Percentiles rank a stretch among this genome's conserved stretches.
Evolutionary conservation across 2,888 invertebrate genomes (phyloP).

Genomic region (Bibio marci): DNA sequence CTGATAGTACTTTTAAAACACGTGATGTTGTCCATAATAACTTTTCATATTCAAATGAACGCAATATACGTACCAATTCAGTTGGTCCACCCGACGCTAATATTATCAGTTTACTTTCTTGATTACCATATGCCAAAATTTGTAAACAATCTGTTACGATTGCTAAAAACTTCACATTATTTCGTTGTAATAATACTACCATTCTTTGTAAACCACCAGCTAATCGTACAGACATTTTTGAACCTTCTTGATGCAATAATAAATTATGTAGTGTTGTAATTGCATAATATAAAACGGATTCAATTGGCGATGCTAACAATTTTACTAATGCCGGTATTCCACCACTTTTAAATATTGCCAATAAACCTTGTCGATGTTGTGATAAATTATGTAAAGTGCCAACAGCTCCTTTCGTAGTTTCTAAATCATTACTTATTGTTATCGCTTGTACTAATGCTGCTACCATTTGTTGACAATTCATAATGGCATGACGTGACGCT

Average conservation of each 20-base stretch:
- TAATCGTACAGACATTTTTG: conserved; percentile 92
- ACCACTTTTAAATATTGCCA: conserved; percentile 97
- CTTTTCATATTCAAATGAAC: conserved; percentile 95
- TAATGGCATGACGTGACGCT: conserved; percentile 91
- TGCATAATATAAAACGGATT: conserved; percentile 95
- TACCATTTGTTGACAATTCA: conserved; percentile 92
- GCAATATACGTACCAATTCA: conserved; percentile 93
- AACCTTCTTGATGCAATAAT: conserved; percentile 91
- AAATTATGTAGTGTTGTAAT: conserved; percentile 97
- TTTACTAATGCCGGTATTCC: conserved; percentile 97
- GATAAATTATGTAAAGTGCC: conserved; percentile 97
- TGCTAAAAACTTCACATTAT: conserved; percentile 95
- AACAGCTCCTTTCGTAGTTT: conserved; percentile 93
- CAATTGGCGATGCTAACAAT: conserved; percentile 85
- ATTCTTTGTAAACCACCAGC: conserved; percentile 97
- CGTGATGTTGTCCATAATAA: conserved; percentile 96
- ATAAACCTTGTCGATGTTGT: conserved; percentile 88
- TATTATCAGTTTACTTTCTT: conserved; percentile 94
- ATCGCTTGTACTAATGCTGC: conserved; percentile 90
- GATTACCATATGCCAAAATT: conserved; percentile 93
- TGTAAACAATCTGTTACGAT: conserved; percentile 98
- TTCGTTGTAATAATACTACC: conserved; percentile 89
- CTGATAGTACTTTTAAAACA: conserved; percentile 92
- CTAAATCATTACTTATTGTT: conserved; percentile 88
- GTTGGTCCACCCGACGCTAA: conserved; percentile 91